Percentiles rank a stretch among this genome's conserved stretches.
Evolutionary conservation across 2,797 vertebrate genomes (phyloP).

Genomic region (Epinephelus awoara): DNA sequence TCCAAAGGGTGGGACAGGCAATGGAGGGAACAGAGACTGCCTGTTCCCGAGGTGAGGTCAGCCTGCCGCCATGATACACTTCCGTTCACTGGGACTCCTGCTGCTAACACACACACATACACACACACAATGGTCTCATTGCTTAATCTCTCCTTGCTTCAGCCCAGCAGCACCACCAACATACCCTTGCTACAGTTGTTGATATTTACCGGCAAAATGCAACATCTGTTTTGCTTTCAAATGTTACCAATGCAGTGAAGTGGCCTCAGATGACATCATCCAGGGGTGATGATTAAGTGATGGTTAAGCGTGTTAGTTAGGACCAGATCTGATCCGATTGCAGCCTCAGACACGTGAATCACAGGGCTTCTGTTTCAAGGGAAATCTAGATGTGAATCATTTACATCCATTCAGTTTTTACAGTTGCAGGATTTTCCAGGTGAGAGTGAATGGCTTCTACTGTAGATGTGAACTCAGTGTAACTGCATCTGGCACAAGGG

Average conservation of each 20-base stretch:
- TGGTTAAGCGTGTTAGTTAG: conserved; percentile 3
- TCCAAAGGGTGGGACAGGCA: conserved; percentile 83
- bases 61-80: conserved; percentile 71
- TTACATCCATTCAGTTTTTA: conserved; percentile 5
- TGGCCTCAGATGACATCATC: conserved; percentile 47
- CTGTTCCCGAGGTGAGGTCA: conserved; percentile 88
- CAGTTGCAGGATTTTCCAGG: conserved; percentile 19
- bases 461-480: conserved; percentile 30
- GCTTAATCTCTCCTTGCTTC: conserved; percentile 14
- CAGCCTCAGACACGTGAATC: not conserved
- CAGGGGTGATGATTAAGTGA: conserved; percentile 26
- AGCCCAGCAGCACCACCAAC: conserved; percentile 8
- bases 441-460: conserved; percentile 46
- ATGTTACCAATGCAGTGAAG: conserved; percentile 9
- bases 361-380: not conserved
- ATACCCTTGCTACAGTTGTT: conserved; percentile 37
- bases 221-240: conserved; percentile 52
- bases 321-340: conserved; percentile 28
- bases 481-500: conserved; percentile 47
- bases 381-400: conserved; percentile 12
- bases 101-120: conserved; percentile 28
- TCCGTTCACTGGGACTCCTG: conserved; percentile 73
- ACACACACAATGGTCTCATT: conserved; percentile 23
- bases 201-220: conserved; percentile 54
- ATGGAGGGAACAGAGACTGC: conserved; percentile 83